Conservation (phyloP, 2,113 vertebrate species). For the Hypanus sabinus region DNA sequence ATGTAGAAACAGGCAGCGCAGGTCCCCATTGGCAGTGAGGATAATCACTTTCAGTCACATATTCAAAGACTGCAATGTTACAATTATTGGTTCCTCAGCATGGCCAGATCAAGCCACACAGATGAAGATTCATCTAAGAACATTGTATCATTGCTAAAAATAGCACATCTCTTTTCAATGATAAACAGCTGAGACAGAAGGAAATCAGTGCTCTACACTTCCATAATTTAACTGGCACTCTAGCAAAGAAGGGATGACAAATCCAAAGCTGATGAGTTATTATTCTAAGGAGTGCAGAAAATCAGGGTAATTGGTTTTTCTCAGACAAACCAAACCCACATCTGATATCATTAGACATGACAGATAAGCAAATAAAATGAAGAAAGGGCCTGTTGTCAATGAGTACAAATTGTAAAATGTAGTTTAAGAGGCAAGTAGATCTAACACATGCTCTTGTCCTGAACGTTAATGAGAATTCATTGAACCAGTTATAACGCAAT, state of each 20-base stretch:
- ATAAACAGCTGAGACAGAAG: conserved; percentile 50
- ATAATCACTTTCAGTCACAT: conserved; percentile 65
- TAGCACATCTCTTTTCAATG: conserved; percentile 61
- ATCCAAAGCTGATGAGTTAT: conserved; percentile 44
- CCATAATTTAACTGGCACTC: conserved; percentile 39
- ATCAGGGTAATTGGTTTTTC: conserved; percentile 41
- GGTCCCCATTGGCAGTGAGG: conserved; percentile 68
- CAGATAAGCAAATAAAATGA: conserved; percentile 40
- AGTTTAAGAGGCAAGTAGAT: background rate
- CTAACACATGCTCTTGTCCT: background rate
- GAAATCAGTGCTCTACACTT: conserved; percentile 44
- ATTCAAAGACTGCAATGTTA: conserved; percentile 58
- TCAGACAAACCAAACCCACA: conserved; percentile 45
- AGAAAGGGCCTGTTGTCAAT: conserved; percentile 38
- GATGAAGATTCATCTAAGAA: conserved; percentile 58
- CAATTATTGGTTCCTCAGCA: conserved; percentile 59
- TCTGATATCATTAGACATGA: conserved; percentile 46
- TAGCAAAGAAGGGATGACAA: conserved; percentile 30
- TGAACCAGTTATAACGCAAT: background rate
- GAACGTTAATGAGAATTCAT: background rate
- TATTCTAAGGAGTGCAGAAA: conserved; percentile 47
- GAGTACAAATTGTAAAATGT: conserved; percentile 35
- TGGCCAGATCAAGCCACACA: conserved; percentile 57
- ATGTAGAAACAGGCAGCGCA: conserved; percentile 62
- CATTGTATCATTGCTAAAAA: conserved; percentile 65